Percentiles rank a stretch among this genome's conserved stretches.
phyloP scores from a whole-genome alignment of 2,888 invertebrate species.

The Drosophila nigricruria region DNA sequence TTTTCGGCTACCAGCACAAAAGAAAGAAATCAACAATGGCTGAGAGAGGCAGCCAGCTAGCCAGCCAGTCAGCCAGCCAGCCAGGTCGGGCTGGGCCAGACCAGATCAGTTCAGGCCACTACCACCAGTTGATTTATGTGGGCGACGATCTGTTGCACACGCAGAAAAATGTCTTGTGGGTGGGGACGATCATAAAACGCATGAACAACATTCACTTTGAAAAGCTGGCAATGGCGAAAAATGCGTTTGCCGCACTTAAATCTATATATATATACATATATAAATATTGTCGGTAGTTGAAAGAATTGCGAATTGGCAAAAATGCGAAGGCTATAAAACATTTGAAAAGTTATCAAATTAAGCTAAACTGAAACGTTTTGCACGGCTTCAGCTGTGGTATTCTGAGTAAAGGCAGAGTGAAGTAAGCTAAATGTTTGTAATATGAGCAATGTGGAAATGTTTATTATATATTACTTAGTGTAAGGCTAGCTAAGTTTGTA shows the following conservation, averaged over 20 bases:
- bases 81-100: conserved; percentile 33
- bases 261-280: neutral
- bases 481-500: neutral
- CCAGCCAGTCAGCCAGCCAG: neutral
- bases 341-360: conserved; percentile 2
- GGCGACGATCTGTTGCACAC: conserved; percentile 56
- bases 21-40: conserved; percentile 54
- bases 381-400: neutral
- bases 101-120: conserved; percentile 42
- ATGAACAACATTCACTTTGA: conserved; percentile 74
- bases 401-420: neutral
- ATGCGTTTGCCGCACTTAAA: conserved; percentile 54
- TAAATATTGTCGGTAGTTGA: conserved; percentile 19
- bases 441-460: neutral
- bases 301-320: conserved; percentile 20
- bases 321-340: conserved; percentile 26
- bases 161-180: conserved; percentile 43
- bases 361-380: neutral
- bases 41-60: conserved; percentile 14
- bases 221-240: conserved; percentile 53
- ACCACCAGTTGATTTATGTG: conserved; percentile 73
- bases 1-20: conserved; percentile 65
- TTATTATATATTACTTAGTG: neutral
- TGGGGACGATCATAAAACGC: conserved; percentile 53
- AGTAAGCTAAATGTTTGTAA: neutral